phyloP scores from a whole-genome alignment of 2,113 vertebrate genomes.

The Phylloscopus trochilus region DNA sequence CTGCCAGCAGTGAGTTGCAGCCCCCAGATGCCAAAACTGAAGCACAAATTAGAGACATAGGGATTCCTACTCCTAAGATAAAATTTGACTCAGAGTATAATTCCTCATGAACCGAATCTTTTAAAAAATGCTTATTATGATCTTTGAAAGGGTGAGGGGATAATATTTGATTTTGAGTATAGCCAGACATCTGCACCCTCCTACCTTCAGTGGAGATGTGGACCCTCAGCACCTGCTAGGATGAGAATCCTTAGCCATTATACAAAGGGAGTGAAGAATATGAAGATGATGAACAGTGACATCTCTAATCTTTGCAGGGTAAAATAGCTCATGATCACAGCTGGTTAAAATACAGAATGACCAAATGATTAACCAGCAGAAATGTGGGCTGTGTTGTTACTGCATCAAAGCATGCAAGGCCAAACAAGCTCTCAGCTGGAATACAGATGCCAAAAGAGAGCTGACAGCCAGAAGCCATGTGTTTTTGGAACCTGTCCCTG shows the following conservation, averaged over 20 bases:
- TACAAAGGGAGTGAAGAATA: background rate
- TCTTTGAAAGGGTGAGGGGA: background rate
- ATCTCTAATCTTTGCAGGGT: background rate
- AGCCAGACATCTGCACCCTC: background rate
- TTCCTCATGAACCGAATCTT: background rate
- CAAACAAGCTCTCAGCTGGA: slow-evolving; percentile 50
- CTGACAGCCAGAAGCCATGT: slow-evolving; percentile 46
- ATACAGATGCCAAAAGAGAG: slow-evolving; percentile 45
- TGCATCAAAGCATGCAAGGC: slow-evolving; percentile 49
- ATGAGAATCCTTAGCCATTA: background rate
- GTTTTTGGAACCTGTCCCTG: slow-evolving; percentile 26
- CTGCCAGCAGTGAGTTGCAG: background rate
- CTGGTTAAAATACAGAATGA: slow-evolving; percentile 44
- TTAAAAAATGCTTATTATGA: background rate
- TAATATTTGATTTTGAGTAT: background rate
- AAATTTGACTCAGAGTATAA: background rate
- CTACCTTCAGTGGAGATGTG: background rate
- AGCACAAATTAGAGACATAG: background rate
- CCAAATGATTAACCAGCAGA: slow-evolving; percentile 58
- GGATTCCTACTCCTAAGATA: background rate
- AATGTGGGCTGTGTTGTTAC: slow-evolving; percentile 23
- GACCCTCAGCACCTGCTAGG: background rate
- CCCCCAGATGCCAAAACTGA: background rate
- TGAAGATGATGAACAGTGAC: background rate
- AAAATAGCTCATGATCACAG: slow-evolving; percentile 18